A percentile compares a stretch with the other conserved stretches of the same genome.
Conservation (phyloP, 2,888 invertebrate species). For the Helicoverpa assulta region DNA sequence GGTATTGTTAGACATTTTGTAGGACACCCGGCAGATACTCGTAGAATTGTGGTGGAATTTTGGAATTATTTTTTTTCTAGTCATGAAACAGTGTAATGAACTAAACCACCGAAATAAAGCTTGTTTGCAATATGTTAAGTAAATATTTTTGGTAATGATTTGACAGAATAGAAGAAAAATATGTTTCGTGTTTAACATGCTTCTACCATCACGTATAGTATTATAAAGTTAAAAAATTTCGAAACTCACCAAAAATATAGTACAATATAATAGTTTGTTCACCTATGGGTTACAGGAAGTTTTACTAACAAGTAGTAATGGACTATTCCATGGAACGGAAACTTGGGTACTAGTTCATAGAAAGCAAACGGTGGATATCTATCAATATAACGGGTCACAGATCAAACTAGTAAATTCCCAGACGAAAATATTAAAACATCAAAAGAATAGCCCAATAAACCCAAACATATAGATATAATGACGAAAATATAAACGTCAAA, state of each 20-base stretch:
- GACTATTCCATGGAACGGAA: neutral
- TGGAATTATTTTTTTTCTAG: neutral
- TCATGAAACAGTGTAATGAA: no score
- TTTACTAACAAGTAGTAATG: neutral
- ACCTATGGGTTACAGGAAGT: neutral
- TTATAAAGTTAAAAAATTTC: no score
- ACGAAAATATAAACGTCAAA: neutral
- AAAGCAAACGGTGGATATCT: neutral
- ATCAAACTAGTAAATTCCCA: neutral
- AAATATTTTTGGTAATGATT: no score
- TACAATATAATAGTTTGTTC: neutral
- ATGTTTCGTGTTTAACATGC: no score
- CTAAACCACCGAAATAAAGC: no score
- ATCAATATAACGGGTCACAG: neutral
- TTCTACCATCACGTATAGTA: no score
- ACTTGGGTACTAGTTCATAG: neutral
- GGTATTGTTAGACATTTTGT: constrained; percentile 31
- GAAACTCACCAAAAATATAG: no score
- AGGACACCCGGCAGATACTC: constrained; percentile 11
- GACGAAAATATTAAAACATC: constrained; percentile 2
- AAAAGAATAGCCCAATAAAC: neutral
- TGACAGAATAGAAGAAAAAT: no score
- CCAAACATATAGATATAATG: neutral
- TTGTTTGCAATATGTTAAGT: no score
- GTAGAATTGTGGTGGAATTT: constrained; percentile 16